These are phyloP conservation scores for Sylvilagus floridanus DNA, from an alignment of 2,797 vertebrate genomes.

Conservation along the genomic window DNA sequence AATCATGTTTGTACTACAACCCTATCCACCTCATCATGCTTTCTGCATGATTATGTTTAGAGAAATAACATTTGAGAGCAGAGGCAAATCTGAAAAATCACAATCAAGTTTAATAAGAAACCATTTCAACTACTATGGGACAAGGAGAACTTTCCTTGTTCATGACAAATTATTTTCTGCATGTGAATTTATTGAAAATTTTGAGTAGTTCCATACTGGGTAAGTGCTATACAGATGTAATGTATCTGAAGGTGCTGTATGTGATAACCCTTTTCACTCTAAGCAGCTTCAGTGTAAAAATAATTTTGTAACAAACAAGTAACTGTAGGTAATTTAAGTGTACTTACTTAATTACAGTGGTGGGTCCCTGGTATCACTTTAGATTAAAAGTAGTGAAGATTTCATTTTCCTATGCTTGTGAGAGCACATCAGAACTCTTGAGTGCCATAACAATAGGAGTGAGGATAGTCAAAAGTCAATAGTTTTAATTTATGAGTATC, in stretches of 20 bases:
- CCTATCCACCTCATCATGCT: conserved; percentile 2
- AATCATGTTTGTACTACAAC: conserved; percentile 45
- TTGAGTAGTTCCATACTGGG: background rate
- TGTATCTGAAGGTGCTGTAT: background rate
- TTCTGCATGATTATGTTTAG: background rate
- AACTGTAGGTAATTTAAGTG: conserved; percentile 24
- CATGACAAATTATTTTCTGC: background rate
- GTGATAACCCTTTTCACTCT: background rate
- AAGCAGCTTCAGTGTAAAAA: background rate
- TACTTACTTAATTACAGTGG: background rate
- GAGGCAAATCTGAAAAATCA: conserved; percentile 55
- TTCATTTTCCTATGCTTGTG: background rate
- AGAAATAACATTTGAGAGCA: conserved; percentile 57
- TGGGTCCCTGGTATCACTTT: background rate
- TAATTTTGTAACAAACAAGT: background rate
- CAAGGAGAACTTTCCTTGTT: background rate
- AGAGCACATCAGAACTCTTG: background rate
- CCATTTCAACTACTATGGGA: background rate
- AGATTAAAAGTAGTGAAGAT: background rate
- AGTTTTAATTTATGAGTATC: background rate
- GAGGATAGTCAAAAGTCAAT: background rate
- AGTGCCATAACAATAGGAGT: background rate
- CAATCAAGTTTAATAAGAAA: conserved; percentile 55
- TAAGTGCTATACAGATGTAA: background rate
- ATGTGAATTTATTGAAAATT: conserved; percentile 26